Evolutionary conservation across 2,113 vertebrate genomes (phyloP).

Genomic region (Epinephelus moara): DNA sequence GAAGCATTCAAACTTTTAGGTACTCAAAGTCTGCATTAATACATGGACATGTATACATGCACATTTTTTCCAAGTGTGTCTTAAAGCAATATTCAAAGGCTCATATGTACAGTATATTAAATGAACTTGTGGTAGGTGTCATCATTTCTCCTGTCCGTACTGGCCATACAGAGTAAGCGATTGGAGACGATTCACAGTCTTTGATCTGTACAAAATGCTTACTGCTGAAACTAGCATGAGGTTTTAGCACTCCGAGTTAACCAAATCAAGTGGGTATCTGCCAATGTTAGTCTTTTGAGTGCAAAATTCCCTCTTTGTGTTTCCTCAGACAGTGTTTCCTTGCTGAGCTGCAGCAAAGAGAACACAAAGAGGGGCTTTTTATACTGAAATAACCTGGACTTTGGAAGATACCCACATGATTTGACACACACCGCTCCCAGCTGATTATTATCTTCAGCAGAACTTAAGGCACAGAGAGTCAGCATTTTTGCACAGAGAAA

Average conservation of each 20-base stretch:
- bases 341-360: background rate
- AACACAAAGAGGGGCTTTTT: constrained; percentile 3
- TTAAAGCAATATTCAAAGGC: background rate
- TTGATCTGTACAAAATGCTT: background rate
- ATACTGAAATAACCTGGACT: background rate
- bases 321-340: background rate
- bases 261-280: background rate
- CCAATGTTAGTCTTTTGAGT: background rate
- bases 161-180: background rate
- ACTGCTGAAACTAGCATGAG: background rate
- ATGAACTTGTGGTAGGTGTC: background rate
- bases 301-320: background rate
- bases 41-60: background rate
- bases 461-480: background rate
- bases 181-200: background rate
- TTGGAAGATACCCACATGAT: background rate
- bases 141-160: background rate
- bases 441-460: background rate
- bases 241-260: background rate
- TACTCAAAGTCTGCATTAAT: background rate
- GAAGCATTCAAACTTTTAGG: background rate
- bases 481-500: background rate
- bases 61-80: background rate
- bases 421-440: background rate
- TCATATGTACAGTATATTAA: background rate